Percentiles rank a stretch among this genome's conserved stretches.
These are phyloP conservation scores for Carabus problematicus DNA, from an alignment of 2,888 invertebrate species.

Conservation along the genomic window DNA sequence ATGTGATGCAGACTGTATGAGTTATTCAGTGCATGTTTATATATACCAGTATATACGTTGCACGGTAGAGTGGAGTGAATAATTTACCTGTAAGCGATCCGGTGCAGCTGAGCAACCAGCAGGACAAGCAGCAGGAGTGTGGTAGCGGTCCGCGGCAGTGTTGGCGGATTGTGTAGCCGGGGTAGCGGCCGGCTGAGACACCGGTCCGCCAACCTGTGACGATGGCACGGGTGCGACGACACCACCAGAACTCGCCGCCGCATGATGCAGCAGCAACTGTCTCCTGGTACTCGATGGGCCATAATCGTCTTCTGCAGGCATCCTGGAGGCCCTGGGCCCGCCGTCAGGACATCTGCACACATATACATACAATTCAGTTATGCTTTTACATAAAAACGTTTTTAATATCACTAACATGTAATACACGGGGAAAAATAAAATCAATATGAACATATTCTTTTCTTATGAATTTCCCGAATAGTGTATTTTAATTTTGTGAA, in stretches of 20 bases:
- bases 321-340: constrained; percentile 70
- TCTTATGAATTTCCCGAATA: too few relatives aligned
- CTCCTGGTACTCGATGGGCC: constrained; percentile 51
- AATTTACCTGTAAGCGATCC: constrained; percentile 46
- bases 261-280: constrained; percentile 52
- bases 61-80: not conserved
- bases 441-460: too few relatives aligned
- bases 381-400: too few relatives aligned
- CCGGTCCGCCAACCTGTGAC: constrained; percentile 44
- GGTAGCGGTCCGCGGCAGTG: constrained; percentile 23
- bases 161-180: constrained; percentile 11
- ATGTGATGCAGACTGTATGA: not conserved
- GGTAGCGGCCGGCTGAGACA: constrained; percentile 35
- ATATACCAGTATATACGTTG: not conserved
- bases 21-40: not conserved
- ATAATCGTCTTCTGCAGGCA: constrained; percentile 62
- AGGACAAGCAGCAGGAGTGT: constrained; percentile 48
- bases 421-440: too few relatives aligned
- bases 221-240: constrained; percentile 35
- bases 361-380: constrained; percentile 4
- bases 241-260: constrained; percentile 2
- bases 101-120: constrained; percentile 51
- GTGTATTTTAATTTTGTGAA: too few relatives aligned
- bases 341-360: constrained; percentile 70
- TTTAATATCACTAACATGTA: too few relatives aligned